These are phyloP conservation scores for Cantharis rustica DNA, from an alignment of 2,888 invertebrate species.

Conservation along the genomic window DNA sequence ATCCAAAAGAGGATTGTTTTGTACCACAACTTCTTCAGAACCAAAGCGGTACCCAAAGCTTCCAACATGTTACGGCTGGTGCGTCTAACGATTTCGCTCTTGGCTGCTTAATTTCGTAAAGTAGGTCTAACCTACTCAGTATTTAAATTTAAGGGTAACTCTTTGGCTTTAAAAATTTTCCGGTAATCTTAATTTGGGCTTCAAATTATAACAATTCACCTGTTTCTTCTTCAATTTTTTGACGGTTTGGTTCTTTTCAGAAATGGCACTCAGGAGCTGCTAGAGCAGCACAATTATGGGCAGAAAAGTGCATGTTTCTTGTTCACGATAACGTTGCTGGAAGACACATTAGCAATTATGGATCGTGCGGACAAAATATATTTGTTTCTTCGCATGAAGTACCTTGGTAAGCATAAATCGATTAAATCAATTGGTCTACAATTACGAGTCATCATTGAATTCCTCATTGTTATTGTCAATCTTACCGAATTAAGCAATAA, in stretches of 20 bases:
- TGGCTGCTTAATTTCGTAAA: constrained; percentile 32
- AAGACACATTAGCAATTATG: constrained; percentile 68
- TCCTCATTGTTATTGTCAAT: background rate
- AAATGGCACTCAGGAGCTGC: constrained; percentile 76
- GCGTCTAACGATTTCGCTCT: constrained; percentile 42
- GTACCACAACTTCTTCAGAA: constrained; percentile 78
- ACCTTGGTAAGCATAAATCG: constrained; percentile 69
- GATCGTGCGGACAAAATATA: constrained; percentile 81
- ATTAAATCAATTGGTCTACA: background rate
- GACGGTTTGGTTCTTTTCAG: constrained; percentile 55
- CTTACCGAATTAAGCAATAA: background rate
- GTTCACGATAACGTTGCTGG: constrained; percentile 72
- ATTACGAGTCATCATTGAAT: background rate
- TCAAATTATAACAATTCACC: too few species aligned
- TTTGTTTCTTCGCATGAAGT: constrained; percentile 80
- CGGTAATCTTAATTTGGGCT: background rate
- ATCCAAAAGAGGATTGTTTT: constrained; percentile 74
- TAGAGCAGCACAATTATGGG: constrained; percentile 74
- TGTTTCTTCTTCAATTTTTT: too few species aligned
- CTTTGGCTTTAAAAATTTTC: background rate
- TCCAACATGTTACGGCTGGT: constrained; percentile 85
- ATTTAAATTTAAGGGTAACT: background rate
- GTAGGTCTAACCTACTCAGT: constrained; percentile 31
- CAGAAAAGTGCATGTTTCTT: constrained; percentile 71
- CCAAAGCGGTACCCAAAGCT: constrained; percentile 73